Evolutionary conservation across 1,140 invertebrate genomes (phyloP).

Genomic region (Zophobas morio): DNA sequence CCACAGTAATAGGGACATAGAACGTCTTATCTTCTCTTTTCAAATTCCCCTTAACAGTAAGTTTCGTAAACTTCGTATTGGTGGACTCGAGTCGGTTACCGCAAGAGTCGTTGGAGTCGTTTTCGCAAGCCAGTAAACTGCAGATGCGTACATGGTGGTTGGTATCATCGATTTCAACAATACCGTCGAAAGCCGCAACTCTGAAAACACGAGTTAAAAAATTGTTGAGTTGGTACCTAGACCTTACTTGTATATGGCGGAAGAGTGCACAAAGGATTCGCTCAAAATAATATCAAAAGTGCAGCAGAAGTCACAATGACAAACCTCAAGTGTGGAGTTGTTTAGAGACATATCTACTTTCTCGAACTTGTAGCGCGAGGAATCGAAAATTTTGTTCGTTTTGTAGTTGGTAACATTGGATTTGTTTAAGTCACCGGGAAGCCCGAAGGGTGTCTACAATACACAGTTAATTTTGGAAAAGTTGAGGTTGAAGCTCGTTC

Average conservation of each 20-base stretch:
- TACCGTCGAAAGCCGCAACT: slow-evolving; percentile 52
- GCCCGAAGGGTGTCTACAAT: slow-evolving; percentile 28
- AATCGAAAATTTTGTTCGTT: slow-evolving; percentile 15
- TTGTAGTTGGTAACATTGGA: neutral
- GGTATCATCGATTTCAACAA: neutral
- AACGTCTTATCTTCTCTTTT: slow-evolving; percentile 36
- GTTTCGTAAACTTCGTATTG: slow-evolving; percentile 51
- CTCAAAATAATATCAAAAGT: slow-evolving; percentile 50
- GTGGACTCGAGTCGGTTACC: slow-evolving; percentile 27
- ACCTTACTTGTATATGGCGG: slow-evolving; percentile 5
- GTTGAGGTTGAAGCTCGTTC: neutral
- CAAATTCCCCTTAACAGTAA: slow-evolving; percentile 48
- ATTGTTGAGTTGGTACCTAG: neutral
- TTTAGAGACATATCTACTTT: slow-evolving; percentile 43
- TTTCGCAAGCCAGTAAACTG: slow-evolving; percentile 50
- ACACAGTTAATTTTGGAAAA: slow-evolving; percentile 21
- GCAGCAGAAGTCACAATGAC: slow-evolving; percentile 53
- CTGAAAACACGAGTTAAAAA: slow-evolving; percentile 28
- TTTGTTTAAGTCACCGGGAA: slow-evolving; percentile 6
- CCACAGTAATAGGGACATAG: slow-evolving; percentile 51
- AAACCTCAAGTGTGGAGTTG: slow-evolving; percentile 50
- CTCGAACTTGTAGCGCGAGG: slow-evolving; percentile 47
- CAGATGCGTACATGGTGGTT: slow-evolving; percentile 49
- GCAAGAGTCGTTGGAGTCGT: slow-evolving; percentile 48
- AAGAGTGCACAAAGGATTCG: neutral